Evolutionary conservation across 1,140 invertebrate species (phyloP).

Genomic region (Antheraea mylitta): DNA sequence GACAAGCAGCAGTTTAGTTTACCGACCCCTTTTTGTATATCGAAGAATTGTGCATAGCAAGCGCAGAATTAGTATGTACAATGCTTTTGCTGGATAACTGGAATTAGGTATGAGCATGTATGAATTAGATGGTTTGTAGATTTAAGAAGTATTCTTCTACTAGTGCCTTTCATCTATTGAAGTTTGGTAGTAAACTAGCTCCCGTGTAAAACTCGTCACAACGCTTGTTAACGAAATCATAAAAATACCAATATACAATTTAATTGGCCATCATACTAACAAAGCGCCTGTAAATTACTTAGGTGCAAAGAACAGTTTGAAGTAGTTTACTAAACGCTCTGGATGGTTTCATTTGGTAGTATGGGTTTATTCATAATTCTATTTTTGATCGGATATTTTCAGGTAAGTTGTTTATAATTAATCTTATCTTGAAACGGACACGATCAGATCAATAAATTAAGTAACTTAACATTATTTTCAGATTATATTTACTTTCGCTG

Average conservation of each 20-base stretch:
- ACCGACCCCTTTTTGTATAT: conserved; percentile 56
- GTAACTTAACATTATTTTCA: conserved; percentile 24
- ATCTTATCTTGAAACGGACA: neutral
- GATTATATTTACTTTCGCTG: conserved; percentile 34
- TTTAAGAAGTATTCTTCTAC: no score
- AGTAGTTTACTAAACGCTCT: neutral
- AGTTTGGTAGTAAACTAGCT: no score
- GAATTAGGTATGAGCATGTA: neutral
- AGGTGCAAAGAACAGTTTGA: neutral
- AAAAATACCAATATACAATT: conserved; percentile 5
- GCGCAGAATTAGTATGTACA: conserved; percentile 62
- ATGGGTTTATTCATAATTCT: conserved; percentile 3
- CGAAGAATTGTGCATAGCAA: conserved; percentile 61
- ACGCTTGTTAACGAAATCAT: neutral
- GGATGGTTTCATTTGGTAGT: neutral
- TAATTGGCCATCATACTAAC: conserved; percentile 5
- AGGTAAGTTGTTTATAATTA: conserved; percentile 10
- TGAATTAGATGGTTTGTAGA: no score
- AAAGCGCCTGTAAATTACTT: neutral
- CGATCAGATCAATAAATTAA: neutral
- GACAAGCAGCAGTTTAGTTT: conserved; percentile 48
- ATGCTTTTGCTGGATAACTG: conserved; percentile 60
- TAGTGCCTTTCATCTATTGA: no score
- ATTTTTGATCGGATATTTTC: conserved; percentile 7
- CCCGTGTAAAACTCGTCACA: neutral